Conservation (phyloP, 1,140 invertebrate species). For the Panulirus ornatus region DNA sequence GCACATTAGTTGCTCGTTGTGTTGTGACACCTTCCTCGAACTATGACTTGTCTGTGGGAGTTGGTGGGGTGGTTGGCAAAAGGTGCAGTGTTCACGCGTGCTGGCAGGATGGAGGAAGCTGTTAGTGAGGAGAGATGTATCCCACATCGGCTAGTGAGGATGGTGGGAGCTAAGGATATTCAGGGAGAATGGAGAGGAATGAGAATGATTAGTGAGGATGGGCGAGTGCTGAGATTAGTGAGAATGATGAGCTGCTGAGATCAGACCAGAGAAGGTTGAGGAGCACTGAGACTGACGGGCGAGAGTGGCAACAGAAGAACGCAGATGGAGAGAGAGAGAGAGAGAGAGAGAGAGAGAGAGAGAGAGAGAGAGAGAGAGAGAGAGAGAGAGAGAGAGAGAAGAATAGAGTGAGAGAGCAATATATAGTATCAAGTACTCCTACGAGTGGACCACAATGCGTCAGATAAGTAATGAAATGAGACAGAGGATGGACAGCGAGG, state of each 20-base stretch:
- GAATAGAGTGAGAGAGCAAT: background rate
- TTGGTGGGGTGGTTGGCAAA: too few relatives aligned
- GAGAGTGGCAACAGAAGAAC: background rate
- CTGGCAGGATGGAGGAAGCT: too few relatives aligned
- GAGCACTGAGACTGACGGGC: background rate
- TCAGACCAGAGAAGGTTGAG: background rate
- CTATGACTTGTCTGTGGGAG: too few relatives aligned
- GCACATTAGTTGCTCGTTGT: too few relatives aligned
- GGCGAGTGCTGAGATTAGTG: background rate
- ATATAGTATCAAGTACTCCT: too few relatives aligned
- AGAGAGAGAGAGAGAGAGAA: constrained; percentile 13
- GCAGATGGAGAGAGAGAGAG: constrained; percentile 15
- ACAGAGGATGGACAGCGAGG: background rate
- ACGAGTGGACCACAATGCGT: background rate
- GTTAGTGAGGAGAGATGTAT: too few relatives aligned
- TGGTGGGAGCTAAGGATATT: background rate
- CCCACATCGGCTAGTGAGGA: background rate
- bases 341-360: constrained; percentile 18
- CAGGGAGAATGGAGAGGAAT: background rate
- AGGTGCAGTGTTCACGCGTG: too few relatives aligned
- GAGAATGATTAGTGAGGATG: background rate
- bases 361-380: background rate
- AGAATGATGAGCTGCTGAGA: background rate
- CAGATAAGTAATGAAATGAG: background rate
- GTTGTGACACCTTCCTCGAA: too few relatives aligned